Evolutionary conservation across 2,113 vertebrate species (phyloP).

Genomic region (Sula dactylatra): DNA sequence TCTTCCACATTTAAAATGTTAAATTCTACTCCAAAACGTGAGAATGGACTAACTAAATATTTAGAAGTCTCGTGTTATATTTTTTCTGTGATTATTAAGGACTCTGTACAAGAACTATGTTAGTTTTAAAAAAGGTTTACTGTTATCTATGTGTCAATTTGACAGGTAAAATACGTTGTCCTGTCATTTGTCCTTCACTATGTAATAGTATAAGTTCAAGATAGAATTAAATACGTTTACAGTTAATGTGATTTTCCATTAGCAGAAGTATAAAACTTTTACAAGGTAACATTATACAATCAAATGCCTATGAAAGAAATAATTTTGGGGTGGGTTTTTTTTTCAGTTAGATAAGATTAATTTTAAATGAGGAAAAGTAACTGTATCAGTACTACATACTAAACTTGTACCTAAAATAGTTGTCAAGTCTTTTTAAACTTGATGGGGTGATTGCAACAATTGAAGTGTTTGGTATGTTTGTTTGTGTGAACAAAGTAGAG

Average conservation of each 20-base stretch:
- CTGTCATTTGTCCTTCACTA: neutral
- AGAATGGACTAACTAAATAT: neutral
- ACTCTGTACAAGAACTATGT: neutral
- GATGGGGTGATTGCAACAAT: neutral
- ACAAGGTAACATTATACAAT: neutral
- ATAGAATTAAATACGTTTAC: neutral
- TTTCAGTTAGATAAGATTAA: neutral
- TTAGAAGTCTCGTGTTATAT: neutral
- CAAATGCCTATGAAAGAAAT: neutral
- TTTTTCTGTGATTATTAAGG: neutral
- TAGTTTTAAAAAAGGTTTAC: rapidly evolving
- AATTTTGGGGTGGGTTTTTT: neutral
- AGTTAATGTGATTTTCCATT: neutral
- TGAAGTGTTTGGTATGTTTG: neutral
- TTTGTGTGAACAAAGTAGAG: neutral
- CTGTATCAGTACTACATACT: neutral
- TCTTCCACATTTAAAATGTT: neutral
- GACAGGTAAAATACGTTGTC: neutral
- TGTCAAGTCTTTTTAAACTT: neutral
- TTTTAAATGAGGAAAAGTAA: neutral
- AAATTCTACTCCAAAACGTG: neutral
- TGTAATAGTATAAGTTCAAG: neutral
- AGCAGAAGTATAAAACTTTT: neutral
- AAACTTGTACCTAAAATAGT: neutral
- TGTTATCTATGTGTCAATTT: neutral